A percentile compares a stretch with the other conserved stretches of the same genome.
Evolutionary conservation across 2,888 invertebrate species (phyloP).

Genomic region (Scrobipalpa costella): DNA sequence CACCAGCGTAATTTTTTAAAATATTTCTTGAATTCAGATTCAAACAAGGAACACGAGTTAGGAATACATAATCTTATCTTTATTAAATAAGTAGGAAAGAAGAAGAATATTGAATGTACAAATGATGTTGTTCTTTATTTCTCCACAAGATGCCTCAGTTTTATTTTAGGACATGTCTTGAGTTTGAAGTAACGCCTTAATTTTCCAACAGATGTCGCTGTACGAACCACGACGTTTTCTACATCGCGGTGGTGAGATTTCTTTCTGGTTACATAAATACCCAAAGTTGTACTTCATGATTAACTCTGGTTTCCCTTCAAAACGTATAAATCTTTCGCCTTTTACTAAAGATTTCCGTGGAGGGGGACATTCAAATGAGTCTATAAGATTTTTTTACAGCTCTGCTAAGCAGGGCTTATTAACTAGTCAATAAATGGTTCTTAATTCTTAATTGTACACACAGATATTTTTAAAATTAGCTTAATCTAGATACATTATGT

Average conservation of each 20-base stretch:
- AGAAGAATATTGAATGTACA: too few relatives aligned
- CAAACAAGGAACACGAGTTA: too few relatives aligned
- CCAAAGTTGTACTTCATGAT: not conserved
- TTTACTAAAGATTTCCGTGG: slow-evolving; percentile 91
- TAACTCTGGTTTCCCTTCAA: slow-evolving; percentile 84
- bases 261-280: not conserved
- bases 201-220: not conserved
- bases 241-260: slow-evolving; percentile 7
- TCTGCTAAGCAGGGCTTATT: not conserved
- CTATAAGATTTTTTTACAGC: slow-evolving; percentile 38
- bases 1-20: too few relatives aligned
- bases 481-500: too few relatives aligned
- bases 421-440: not conserved
- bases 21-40: too few relatives aligned
- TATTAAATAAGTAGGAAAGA: too few relatives aligned
- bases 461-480: too few relatives aligned
- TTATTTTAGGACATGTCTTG: too few relatives aligned
- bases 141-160: too few relatives aligned
- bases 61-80: too few relatives aligned
- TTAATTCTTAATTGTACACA: too few relatives aligned
- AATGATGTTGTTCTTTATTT: not conserved
- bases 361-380: slow-evolving; percentile 87
- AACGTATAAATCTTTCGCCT: slow-evolving; percentile 89
- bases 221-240: not conserved
- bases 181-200: not conserved